Evolutionary conservation across 1,140 invertebrate genomes (phyloP).

Genomic region (Brachionus asplanchnoidis): DNA sequence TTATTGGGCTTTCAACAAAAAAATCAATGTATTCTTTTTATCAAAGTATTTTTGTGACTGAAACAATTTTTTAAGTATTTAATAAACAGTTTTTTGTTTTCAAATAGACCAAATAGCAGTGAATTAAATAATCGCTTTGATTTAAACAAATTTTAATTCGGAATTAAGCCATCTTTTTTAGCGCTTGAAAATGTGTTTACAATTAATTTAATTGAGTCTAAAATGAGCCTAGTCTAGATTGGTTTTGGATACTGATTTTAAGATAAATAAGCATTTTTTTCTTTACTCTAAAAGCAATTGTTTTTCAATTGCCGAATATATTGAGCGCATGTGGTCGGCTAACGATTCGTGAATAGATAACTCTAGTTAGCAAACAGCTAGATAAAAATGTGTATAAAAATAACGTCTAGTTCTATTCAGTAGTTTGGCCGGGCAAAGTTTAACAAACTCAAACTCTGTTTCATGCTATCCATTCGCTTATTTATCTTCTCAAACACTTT

Average conservation of each 20-base stretch:
- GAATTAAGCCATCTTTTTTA: not conserved
- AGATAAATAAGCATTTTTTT: constrained; percentile 8
- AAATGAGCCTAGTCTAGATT: not conserved
- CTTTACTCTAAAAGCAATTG: not conserved
- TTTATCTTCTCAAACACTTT: not conserved
- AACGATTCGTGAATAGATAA: not conserved
- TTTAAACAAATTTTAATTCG: not conserved
- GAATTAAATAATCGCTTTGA: not conserved
- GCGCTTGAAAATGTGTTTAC: not conserved
- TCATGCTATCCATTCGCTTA: not conserved
- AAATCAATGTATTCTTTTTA: too few relatives aligned
- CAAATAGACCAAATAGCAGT: not conserved
- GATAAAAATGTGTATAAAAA: not conserved
- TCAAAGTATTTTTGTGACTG: too few relatives aligned
- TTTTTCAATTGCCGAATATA: not conserved
- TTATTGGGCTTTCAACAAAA: too few relatives aligned
- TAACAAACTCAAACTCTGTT: not conserved
- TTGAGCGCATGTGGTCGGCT: constrained; percentile 15
- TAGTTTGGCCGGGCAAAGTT: not conserved
- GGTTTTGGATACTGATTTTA: constrained; percentile 29
- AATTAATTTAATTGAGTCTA: constrained; percentile 31
- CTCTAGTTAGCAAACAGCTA: constrained; percentile 6
- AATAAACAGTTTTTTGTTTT: too few relatives aligned
- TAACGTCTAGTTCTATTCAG: not conserved
- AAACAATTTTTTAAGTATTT: too few relatives aligned